Conservation (phyloP, 2,888 invertebrate genomes). For the Callyntrura sp. region DNA sequence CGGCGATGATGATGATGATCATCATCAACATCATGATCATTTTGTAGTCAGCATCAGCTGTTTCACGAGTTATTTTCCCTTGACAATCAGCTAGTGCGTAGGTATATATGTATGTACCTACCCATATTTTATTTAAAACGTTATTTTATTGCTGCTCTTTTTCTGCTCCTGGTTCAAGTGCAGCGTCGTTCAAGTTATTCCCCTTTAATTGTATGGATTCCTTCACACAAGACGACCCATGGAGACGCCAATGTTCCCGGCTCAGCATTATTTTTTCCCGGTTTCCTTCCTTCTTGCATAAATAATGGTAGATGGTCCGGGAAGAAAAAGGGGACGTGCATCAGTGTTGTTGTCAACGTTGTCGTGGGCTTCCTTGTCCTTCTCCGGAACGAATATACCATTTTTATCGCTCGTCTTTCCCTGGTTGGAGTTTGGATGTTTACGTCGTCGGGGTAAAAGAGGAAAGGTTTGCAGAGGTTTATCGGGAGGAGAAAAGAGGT, state of each 20-base stretch:
- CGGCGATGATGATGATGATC: too few species aligned
- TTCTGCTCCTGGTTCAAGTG: conserved; percentile 18
- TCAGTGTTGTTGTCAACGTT: neutral
- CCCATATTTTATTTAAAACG: conserved; percentile 53
- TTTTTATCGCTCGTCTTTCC: conserved; percentile 3
- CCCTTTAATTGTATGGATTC: neutral
- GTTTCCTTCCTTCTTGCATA: conserved; percentile 53
- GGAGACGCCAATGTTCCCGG: neutral
- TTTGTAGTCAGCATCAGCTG: conserved; percentile 8
- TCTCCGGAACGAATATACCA: conserved; percentile 13
- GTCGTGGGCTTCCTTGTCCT: neutral
- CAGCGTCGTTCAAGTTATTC: conserved; percentile 16
- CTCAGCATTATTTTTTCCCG: conserved; percentile 33
- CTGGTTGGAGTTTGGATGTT: neutral
- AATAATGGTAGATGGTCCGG: conserved; percentile 51
- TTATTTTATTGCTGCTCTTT: neutral
- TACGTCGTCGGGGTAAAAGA: neutral
- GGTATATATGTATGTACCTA: too few species aligned
- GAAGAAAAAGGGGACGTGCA: neutral
- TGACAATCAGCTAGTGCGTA: neutral
- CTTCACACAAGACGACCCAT: neutral
- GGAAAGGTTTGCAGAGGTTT: neutral
- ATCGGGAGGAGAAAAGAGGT: neutral
- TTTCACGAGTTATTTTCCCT: neutral
- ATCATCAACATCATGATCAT: neutral